phyloP scores from a whole-genome alignment of 2,888 invertebrate genomes.

The Tenthredo mesomela region DNA sequence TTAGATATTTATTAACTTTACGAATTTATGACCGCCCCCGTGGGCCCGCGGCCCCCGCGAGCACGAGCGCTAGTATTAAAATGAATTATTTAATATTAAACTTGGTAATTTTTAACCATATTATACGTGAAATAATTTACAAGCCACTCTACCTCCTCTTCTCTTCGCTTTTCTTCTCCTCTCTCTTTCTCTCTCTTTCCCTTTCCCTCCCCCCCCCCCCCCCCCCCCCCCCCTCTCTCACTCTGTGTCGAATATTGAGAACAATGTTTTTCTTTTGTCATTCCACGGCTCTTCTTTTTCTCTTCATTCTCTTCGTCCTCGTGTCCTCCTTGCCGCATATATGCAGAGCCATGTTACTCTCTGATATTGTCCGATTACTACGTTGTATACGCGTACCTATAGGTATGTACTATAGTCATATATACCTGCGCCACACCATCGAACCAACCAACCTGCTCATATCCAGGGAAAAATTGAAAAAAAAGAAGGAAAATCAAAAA shows the following conservation, averaged over 20 bases:
- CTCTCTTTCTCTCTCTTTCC: constrained; percentile 44
- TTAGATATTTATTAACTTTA: constrained; percentile 78
- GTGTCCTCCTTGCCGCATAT: neutral
- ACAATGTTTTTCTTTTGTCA: neutral
- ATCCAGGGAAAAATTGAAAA: too few relatives aligned
- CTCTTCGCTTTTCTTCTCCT: neutral
- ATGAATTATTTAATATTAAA: constrained; percentile 83
- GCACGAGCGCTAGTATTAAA: constrained; percentile 79
- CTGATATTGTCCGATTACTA: constrained; percentile 26
- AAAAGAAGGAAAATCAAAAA: too few relatives aligned
- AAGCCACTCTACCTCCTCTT: constrained; percentile 47
- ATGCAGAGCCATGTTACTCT: neutral
- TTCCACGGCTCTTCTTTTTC: neutral
- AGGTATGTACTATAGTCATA: neutral
- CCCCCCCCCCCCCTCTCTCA: too few relatives aligned
- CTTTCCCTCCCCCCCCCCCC: too few relatives aligned
- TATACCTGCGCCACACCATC: neutral
- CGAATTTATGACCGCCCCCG: constrained; percentile 77
- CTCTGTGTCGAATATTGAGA: constrained; percentile 30
- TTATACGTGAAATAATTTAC: constrained; percentile 76
- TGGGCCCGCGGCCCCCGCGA: constrained; percentile 70
- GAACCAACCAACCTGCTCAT: neutral
- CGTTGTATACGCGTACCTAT: neutral
- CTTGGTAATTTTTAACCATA: constrained; percentile 80
- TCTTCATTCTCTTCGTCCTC: neutral